These are phyloP conservation scores for Tanytarsus gracilentus DNA, from an alignment of 2,888 invertebrate species.

Conservation along the genomic window DNA sequence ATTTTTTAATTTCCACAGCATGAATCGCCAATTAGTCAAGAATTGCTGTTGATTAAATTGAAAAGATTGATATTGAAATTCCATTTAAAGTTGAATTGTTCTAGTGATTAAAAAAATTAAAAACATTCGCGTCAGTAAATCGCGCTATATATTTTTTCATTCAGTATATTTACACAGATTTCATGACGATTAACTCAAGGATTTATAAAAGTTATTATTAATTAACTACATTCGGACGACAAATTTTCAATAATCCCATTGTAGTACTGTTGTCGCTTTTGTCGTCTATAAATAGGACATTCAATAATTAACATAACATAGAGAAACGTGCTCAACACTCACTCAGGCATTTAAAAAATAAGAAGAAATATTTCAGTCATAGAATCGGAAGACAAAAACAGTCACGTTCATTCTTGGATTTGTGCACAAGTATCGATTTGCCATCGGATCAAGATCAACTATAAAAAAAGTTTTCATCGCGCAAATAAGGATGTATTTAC, in stretches of 20 bases:
- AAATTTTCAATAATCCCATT: neutral
- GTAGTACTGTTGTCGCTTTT: neutral
- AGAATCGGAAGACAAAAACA: neutral
- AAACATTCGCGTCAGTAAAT: too few species aligned
- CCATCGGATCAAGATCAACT: neutral
- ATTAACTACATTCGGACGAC: neutral
- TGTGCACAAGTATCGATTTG: neutral
- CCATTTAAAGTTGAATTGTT: too few species aligned
- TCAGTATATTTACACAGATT: too few species aligned
- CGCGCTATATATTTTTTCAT: too few species aligned
- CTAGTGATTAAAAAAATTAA: too few species aligned
- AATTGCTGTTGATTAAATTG: too few species aligned
- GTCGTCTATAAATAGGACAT: constrained; percentile 4
- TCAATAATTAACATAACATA: constrained; percentile 12
- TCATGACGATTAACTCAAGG: too few species aligned
- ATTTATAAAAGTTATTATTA: constrained; percentile 17
- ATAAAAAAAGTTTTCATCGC: too few species aligned
- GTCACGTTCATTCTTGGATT: neutral
- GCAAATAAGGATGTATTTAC: constrained; percentile 21
- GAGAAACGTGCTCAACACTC: constrained; percentile 11
- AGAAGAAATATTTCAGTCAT: neutral
- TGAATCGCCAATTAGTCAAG: too few species aligned
- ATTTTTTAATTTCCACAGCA: too few species aligned
- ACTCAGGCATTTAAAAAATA: neutral
- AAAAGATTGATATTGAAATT: too few species aligned